A percentile compares a stretch with the other conserved stretches of the same genome.
Evolutionary conservation across 2,888 invertebrate genomes (phyloP).

Genomic region (Drosophila ustulata): DNA sequence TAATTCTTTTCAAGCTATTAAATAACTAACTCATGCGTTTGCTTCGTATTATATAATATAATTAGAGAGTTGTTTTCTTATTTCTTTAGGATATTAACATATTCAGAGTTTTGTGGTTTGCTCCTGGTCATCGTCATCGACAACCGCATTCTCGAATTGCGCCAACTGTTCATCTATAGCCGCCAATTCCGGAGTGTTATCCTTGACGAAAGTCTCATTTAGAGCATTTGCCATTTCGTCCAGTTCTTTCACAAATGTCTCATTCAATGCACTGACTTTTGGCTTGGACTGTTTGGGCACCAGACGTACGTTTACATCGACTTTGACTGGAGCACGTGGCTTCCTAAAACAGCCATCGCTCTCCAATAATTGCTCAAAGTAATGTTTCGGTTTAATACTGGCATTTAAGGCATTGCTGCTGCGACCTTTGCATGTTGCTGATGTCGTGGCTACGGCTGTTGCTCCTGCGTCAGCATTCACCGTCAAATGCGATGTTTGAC

Average conservation of each 20-base stretch:
- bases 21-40: background rate
- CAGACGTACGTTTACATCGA: constrained; percentile 91
- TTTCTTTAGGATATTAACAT: constrained; percentile 49
- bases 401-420: constrained; percentile 65
- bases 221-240: constrained; percentile 66
- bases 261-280: constrained; percentile 52
- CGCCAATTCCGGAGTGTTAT: constrained; percentile 54
- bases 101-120: constrained; percentile 63
- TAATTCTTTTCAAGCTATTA: background rate
- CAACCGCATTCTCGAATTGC: constrained; percentile 43
- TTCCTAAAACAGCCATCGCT: constrained; percentile 71
- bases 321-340: constrained; percentile 88
- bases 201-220: constrained; percentile 71
- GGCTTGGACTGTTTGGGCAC: constrained; percentile 86
- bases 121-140: constrained; percentile 41
- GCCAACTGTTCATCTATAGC: constrained; percentile 63
- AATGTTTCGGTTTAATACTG: constrained; percentile 69
- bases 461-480: constrained; percentile 64
- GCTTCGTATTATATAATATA: background rate
- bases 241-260: constrained; percentile 68
- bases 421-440: constrained; percentile 56
- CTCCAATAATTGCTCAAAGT: constrained; percentile 75
- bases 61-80: background rate
- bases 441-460: constrained; percentile 29
- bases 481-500: constrained; percentile 75